Evolutionary conservation across 2,113 vertebrate genomes (phyloP).

Genomic region (Cathartes aura): DNA sequence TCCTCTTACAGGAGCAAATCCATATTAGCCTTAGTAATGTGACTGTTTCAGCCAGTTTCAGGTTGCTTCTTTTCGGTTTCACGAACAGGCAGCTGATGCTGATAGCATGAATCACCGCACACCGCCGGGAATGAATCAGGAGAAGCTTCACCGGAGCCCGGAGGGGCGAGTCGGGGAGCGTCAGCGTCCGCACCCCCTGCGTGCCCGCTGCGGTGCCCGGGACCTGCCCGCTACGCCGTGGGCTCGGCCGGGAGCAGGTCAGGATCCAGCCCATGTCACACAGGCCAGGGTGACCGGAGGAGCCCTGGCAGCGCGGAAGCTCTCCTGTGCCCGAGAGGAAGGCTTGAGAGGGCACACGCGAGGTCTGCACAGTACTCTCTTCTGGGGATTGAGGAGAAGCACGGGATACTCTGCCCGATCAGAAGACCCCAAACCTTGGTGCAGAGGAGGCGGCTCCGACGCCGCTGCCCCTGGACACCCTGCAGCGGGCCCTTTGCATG

Average conservation of each 20-base stretch:
- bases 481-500: rapidly evolving
- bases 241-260: rapidly evolving
- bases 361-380: not conserved
- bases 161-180: rapidly evolving
- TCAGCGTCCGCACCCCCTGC: rapidly evolving
- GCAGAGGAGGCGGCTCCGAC: not conserved
- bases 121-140: not conserved
- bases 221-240: rapidly evolving
- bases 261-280: not conserved
- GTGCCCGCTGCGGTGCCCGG: rapidly evolving
- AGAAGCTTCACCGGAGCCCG: rapidly evolving
- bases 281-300: not conserved
- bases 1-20: not conserved
- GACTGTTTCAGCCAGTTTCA: not conserved
- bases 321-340: rapidly evolving
- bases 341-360: rapidly evolving
- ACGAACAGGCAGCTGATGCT: not conserved
- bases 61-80: not conserved
- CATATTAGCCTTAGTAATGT: not conserved
- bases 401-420: rapidly evolving
- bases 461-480: rapidly evolving
- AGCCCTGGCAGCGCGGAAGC: rapidly evolving
- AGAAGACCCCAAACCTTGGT: rapidly evolving
- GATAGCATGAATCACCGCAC: not conserved
- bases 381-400: not conserved